Evolutionary conservation across 2,888 invertebrate species (phyloP).

Genomic region (Melikaiella ostensackeni): DNA sequence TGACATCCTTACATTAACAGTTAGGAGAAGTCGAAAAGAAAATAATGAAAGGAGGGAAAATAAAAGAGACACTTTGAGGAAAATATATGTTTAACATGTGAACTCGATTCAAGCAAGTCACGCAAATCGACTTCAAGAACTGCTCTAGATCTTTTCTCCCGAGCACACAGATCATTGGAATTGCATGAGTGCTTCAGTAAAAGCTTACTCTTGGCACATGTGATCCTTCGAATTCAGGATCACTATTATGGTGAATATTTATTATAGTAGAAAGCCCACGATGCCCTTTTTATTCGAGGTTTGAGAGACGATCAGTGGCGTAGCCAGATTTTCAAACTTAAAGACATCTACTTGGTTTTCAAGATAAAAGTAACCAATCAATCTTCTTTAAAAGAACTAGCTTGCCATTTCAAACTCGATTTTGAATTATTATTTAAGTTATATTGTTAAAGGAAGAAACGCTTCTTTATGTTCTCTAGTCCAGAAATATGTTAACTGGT

Average conservation of each 20-base stretch:
- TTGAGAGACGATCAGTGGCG: constrained; percentile 24
- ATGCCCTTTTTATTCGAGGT: neutral
- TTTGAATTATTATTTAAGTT: too few species aligned
- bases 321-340: neutral
- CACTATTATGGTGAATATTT: constrained; percentile 38
- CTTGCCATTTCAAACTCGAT: too few species aligned
- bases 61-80: neutral
- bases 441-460: neutral
- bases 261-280: constrained; percentile 20
- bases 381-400: too few species aligned
- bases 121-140: constrained; percentile 29
- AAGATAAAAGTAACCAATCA: neutral
- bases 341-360: neutral
- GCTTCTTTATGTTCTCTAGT: neutral
- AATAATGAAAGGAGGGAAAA: neutral
- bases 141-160: constrained; percentile 37
- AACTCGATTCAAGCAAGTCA: constrained; percentile 19
- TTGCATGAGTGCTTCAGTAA: constrained; percentile 35
- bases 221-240: constrained; percentile 33
- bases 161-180: constrained; percentile 33
- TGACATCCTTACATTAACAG: too few species aligned
- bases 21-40: too few species aligned
- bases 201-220: constrained; percentile 36
- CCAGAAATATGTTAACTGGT: neutral
- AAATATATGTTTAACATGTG: constrained; percentile 19